Evolutionary conservation across 2,113 vertebrate genomes (phyloP).

Genomic region (Percina caprodes): DNA sequence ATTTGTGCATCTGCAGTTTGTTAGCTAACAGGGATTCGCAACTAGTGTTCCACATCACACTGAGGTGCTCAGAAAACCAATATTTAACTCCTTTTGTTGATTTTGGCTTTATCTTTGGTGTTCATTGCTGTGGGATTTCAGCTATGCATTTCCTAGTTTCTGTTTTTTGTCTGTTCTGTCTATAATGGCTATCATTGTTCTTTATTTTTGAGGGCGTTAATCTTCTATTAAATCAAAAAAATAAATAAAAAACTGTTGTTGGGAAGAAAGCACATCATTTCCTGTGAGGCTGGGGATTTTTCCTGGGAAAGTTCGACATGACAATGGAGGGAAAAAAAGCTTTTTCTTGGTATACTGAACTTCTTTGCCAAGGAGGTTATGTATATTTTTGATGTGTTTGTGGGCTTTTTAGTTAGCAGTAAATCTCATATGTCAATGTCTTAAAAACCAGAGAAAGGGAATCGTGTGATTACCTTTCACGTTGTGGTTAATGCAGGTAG

Average conservation of each 20-base stretch:
- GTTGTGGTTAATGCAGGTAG: background rate
- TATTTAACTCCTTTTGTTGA: conserved; percentile 45
- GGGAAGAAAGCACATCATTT: conserved; percentile 46
- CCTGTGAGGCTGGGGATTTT: conserved; percentile 55
- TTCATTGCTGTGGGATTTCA: conserved; percentile 1
- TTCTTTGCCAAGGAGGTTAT: background rate
- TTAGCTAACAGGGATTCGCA: conserved; percentile 10
- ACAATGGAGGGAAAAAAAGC: background rate
- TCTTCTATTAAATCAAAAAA: background rate
- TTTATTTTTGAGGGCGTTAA: background rate
- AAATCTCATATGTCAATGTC: background rate
- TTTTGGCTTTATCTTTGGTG: conserved; percentile 7
- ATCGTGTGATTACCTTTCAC: background rate
- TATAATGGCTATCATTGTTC: conserved; percentile 22
- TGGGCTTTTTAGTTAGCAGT: background rate
- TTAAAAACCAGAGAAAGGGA: background rate
- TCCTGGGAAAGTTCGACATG: conserved; percentile 57
- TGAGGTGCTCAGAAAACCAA: conserved; percentile 42
- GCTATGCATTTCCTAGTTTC: background rate
- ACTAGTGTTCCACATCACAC: conserved; percentile 26
- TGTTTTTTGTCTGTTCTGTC: background rate
- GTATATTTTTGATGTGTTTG: background rate
- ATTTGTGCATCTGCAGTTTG: conserved; percentile 14
- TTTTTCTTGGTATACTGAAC: background rate
- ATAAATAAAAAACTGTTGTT: conserved; percentile 13